Percentiles rank a stretch among this genome's conserved stretches.
phyloP scores from a whole-genome alignment of 2,888 invertebrate genomes.

The Euzophera pinguis region DNA sequence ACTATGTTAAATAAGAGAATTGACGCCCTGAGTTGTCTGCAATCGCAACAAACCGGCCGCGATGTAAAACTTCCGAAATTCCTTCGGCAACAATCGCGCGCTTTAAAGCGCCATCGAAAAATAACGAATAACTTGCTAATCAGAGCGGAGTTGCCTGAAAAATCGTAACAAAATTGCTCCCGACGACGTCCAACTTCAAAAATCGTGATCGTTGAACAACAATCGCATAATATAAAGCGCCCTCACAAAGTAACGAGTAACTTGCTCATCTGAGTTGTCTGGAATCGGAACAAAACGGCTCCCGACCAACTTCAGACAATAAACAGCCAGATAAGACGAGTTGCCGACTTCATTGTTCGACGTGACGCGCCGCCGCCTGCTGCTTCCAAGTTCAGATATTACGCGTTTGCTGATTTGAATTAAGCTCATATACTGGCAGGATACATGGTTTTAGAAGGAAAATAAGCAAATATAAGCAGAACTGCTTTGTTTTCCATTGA shows the following conservation, averaged over 20 bases:
- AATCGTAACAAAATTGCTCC: too few species aligned
- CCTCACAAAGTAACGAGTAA: slow-evolving; percentile 45
- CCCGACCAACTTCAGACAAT: slow-evolving; percentile 70
- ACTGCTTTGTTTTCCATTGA: too few species aligned
- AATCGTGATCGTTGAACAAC: too few species aligned
- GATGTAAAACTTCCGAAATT: too few species aligned
- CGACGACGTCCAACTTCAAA: slow-evolving; percentile 67
- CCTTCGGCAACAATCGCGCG: too few species aligned
- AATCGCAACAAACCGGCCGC: slow-evolving; percentile 69
- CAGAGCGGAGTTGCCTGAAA: too few species aligned
- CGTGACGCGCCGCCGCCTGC: slow-evolving; percentile 36
- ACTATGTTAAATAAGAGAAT: too few species aligned
- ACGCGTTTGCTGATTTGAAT: slow-evolving; percentile 6
- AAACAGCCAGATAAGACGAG: slow-evolving; percentile 68
- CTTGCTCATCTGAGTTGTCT: slow-evolving; percentile 64
- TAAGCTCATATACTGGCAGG: neutral
- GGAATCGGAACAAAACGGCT: slow-evolving; percentile 67
- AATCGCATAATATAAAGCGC: slow-evolving; percentile 39
- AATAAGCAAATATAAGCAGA: too few species aligned
- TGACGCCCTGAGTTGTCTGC: slow-evolving; percentile 58
- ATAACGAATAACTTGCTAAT: neutral
- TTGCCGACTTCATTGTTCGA: slow-evolving; percentile 49
- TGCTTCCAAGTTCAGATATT: slow-evolving; percentile 25
- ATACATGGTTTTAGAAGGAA: too few species aligned
- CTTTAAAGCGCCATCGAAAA: too few species aligned